Evolutionary conservation across 2,797 vertebrate species (phyloP), one percentile per base, ranked within the genome.

Genomic region (Salarias fasciatus): DNA sequence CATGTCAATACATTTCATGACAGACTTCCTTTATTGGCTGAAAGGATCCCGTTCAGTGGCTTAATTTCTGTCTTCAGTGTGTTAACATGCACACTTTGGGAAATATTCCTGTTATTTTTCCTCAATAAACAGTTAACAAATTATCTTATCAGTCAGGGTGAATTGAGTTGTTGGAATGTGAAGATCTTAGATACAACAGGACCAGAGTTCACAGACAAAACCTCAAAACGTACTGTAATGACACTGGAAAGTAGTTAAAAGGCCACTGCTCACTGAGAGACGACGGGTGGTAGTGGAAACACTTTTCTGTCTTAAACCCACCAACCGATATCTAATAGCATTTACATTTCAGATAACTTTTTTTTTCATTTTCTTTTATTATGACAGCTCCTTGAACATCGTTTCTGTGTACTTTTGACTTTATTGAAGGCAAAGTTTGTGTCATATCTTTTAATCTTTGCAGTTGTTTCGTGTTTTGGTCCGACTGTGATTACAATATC

Each of bases 1-100:
- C 86, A 75, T 76, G 84, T 84, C 69, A 81, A 79, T 87, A 89
- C 79, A 88, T 72, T 85, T 84, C 88, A 86, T 86, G 80, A 88
- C 85, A 88, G 85, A 88, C 64, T 60, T 81, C 72, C 73, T 84
- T 79, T 80, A 75, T 66, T 86, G 65, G 80, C 77, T 76, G 60
- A 88, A 83, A 83, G 70, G 65, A 80, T 61, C 77, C 87, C 70
- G 85, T 63, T 85, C 60, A 71, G 63, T 70, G 62, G 69, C 60
- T 67, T 84, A 75, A 89, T 89, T 86, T 78, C 76, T 31, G 90
- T 91, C 83, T 89, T 83, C 81, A 69, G 77, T 77, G 81, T 88
- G 82, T 83, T 86, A 84, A 85, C 72, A 80, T 87, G 72, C 83
- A 75, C 71, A 69, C 57, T 56, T 63, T 10, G 47, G 31, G 31